Base-by-base conservation (phyloP, 1,140 invertebrate genomes). In the Tetramorium alpestre region DNA sequence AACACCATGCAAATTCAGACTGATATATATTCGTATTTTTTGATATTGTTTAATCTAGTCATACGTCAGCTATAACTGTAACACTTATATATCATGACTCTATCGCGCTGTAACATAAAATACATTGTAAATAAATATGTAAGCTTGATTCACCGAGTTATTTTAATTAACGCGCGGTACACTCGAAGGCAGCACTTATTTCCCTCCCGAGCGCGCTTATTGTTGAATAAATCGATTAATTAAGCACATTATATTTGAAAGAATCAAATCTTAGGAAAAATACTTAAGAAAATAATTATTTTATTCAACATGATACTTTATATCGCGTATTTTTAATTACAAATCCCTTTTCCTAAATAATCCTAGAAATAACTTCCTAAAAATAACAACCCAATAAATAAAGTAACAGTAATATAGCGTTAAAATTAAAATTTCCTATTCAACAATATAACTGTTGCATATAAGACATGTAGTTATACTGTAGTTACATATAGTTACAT, bases 11-110 rank as follows among this genome's bases (percentile, higher is more conserved):
- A 88, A 60, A 82, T 87, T 87, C 87, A 54, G 86, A 92, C 87
- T 92, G 90, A 92, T 76, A 86, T 54, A 91, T 77, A 85, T 60
- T 65, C 44, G 22, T 84, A 88, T 87, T 88, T 88, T 87, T 75
- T 90, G 87, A 93, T 90, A 93, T 92, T 92, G 64, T 91, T 88
- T 90, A 90, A 91, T 93, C 93, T 93, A 93, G 93, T 93, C 93
- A 93, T 76, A 84, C 51, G 56, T 85, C 92, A 89, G 91, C 88
- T 78, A 72, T 87, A 91, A 49, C 80, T 92, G 87, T 87, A 88
- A 72, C 82, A 91, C 72, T 92, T 91, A 75, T 89, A 85, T 91
- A 87, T 84, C 88, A 80, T 88, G 90, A 89, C 76, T 77, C 25
- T 47, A 75, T 41, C 85, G 87, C 84, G 75, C 73, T 91, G 84